Evolutionary conservation across 2,113 vertebrate species (phyloP), one percentile per base, ranked within the genome.

Genomic region (Hiodon tergisus): DNA sequence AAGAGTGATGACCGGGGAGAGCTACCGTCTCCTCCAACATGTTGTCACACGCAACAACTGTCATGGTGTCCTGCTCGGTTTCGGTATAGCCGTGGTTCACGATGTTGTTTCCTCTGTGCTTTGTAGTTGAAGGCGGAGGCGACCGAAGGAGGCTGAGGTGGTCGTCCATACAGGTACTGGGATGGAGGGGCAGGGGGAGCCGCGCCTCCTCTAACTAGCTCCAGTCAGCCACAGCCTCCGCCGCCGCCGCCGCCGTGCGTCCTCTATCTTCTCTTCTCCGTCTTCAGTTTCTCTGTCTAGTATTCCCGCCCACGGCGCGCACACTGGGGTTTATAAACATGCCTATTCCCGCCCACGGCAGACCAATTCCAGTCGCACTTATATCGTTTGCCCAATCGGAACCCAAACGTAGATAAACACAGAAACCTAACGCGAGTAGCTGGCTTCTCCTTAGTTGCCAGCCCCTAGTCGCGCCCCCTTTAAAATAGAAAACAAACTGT

Each of bases 81-180:
- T 94, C 94, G 2, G 78, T 92, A 89, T 90, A 91, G 86, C 94
- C 93, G 85, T 92, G 91, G 90, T 93, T 96, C 80, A 93, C 91
- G 85, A 91, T 90, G 78, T 89, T 94, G 89, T 88, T 88, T 74
- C 76, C 81, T 63, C 90, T 85, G 80, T 88, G 85, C 87, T 90
- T 86, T 83, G 84, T 83, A 13, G 77, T 84, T 85, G 90, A 94
- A 83, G 93, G 90, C 60, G 92, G 92, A 76, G 94, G 93, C 81
- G 95, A 96, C 89, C 87, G 82, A 78, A 94, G 93, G 87, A 96
- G 92, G 90, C 94, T 92, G 88, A 88, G 92, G 83, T 92, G 94
- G 90, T 97, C 95, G 91, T 96, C 95, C 95, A 96, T 96, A 88
- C 90, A 89, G 84, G 85, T 86, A 69, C 72, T 79, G 61, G 83